Evolutionary conservation across 2,888 invertebrate genomes (phyloP).

Genomic region (Amphimallon solstitiale): DNA sequence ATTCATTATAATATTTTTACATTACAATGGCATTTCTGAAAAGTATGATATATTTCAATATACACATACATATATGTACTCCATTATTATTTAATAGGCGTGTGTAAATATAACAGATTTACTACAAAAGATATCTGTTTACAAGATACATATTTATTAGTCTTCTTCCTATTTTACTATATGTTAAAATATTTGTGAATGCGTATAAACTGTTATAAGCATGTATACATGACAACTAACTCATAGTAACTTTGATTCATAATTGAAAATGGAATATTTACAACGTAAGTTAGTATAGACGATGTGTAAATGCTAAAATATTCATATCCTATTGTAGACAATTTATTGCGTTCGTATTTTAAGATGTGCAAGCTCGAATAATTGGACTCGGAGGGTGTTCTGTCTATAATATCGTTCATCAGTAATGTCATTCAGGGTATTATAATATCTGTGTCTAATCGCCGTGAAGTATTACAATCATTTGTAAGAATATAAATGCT

Average conservation of each 20-base stretch:
- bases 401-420: slow-evolving; percentile 55
- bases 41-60: no score
- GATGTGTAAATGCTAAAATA: slow-evolving; percentile 37
- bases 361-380: slow-evolving; percentile 46
- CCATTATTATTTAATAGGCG: no score
- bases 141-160: no score
- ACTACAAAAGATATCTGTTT: no score
- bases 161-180: no score
- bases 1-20: no score
- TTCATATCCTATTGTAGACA: slow-evolving; percentile 42
- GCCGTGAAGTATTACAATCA: slow-evolving; percentile 56
- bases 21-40: no score
- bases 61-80: no score
- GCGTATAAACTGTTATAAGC: slow-evolving; percentile 13
- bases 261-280: slow-evolving; percentile 41
- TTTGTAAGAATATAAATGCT: slow-evolving; percentile 55
- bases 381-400: slow-evolving; percentile 54
- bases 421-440: slow-evolving; percentile 49
- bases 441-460: slow-evolving; percentile 54
- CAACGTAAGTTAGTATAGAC: slow-evolving; percentile 34
- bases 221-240: slow-evolving; percentile 17
- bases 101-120: no score
- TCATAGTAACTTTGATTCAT: slow-evolving; percentile 38
- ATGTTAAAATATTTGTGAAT: slow-evolving; percentile 1
- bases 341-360: slow-evolving; percentile 44